Percentiles rank a stretch among this genome's conserved stretches.
Evolutionary conservation across 1,140 invertebrate genomes (phyloP).

Genomic region (Anastrepha obliqua): DNA sequence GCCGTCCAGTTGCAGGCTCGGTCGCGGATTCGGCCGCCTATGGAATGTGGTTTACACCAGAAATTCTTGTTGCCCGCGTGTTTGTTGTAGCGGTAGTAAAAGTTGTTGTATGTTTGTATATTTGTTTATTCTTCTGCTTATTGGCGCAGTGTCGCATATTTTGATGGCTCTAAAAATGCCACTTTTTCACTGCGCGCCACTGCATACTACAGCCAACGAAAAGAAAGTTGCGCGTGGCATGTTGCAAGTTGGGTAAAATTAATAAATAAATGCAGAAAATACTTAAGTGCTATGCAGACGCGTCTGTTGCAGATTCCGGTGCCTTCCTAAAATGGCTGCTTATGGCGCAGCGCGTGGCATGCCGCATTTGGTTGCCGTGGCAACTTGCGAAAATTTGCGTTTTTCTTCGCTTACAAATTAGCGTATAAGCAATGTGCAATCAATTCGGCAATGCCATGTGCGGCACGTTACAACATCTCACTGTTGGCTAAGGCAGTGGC

Average conservation of each 20-base stretch:
- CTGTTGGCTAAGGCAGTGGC: not conserved
- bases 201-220: not conserved
- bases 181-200: not conserved
- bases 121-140: not conserved
- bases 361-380: slow-evolving; percentile 13
- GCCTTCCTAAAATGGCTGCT: not conserved
- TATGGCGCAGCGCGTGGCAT: slow-evolving; percentile 1
- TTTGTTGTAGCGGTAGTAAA: slow-evolving; percentile 10
- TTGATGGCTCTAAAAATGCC: slow-evolving; percentile 4
- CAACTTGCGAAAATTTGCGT: slow-evolving; percentile 38
- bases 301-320: not conserved
- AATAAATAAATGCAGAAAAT: not conserved
- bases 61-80: not conserved
- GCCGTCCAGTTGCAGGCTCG: not conserved
- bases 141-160: not conserved
- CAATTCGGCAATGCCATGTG: slow-evolving; percentile 35
- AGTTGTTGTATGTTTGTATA: not conserved
- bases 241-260: not conserved
- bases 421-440: slow-evolving; percentile 36
- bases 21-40: not conserved
- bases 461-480: not conserved
- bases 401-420: slow-evolving; percentile 42
- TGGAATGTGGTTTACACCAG: slow-evolving; percentile 50
- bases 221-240: slow-evolving; percentile 29
- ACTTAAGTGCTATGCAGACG: too few relatives aligned